Conservation (phyloP, 2,888 invertebrate species). For the Sylvicola cinctus region DNA sequence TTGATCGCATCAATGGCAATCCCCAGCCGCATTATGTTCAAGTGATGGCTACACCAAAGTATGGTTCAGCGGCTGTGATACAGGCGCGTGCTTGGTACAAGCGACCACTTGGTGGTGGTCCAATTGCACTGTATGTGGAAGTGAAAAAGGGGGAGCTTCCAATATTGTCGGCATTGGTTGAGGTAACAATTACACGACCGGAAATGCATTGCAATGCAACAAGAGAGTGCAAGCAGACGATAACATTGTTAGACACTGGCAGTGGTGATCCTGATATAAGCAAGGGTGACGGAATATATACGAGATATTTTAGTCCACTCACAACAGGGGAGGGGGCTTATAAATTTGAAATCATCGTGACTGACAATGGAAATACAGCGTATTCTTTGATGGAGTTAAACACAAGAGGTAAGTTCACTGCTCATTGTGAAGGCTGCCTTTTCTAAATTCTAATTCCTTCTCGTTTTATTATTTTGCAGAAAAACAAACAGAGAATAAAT, state of each 20-base stretch:
- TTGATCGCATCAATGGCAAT: conserved; percentile 33
- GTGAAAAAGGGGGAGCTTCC: conserved; percentile 32
- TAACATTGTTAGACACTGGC: conserved; percentile 35
- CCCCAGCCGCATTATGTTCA: conserved; percentile 39
- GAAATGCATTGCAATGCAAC: conserved; percentile 17
- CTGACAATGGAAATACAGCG: conserved; percentile 32
- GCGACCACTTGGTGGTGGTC: conserved; percentile 19
- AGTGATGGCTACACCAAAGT: conserved; percentile 29
- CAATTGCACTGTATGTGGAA: conserved; percentile 30
- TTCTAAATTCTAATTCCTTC: not conserved
- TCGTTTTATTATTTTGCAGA: conserved; percentile 1
- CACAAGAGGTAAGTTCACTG: conserved; percentile 6
- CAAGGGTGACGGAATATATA: conserved; percentile 41
- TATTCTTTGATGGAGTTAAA: conserved; percentile 23
- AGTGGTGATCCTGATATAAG: conserved; percentile 42
- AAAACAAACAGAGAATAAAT: conserved; percentile 14
- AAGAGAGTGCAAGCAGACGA: conserved; percentile 18
- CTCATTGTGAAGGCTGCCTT: not conserved
- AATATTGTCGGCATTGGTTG: conserved; percentile 33
- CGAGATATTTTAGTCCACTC: conserved; percentile 34
- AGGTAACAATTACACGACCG: conserved; percentile 26
- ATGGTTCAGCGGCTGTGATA: conserved; percentile 24
- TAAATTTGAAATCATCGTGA: conserved; percentile 28
- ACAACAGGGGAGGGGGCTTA: conserved; percentile 14
- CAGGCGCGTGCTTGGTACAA: conserved; percentile 26